phyloP scores from a whole-genome alignment of 2,113 vertebrate species.

The Furnarius figulus region DNA sequence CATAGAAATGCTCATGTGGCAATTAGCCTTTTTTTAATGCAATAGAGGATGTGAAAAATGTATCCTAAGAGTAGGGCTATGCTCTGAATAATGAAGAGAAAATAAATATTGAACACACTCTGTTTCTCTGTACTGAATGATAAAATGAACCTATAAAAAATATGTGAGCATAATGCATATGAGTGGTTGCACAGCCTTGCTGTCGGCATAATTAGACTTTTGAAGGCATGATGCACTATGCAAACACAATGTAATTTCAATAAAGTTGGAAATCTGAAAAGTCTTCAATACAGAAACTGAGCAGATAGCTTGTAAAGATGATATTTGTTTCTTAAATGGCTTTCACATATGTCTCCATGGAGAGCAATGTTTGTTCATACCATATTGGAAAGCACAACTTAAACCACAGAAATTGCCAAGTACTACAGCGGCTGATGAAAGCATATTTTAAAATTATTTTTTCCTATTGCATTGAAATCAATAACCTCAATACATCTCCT shows the following conservation, averaged over 20 bases:
- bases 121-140: neutral
- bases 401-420: neutral
- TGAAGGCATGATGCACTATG: neutral
- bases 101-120: neutral
- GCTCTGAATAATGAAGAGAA: neutral
- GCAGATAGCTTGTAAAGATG: neutral
- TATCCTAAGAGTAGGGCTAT: neutral
- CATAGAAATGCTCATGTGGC: neutral
- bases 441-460: neutral
- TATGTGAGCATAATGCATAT: neutral
- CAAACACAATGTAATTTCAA: neutral
- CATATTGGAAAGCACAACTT: neutral
- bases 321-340: neutral
- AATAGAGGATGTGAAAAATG: neutral
- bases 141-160: neutral
- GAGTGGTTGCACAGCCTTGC: neutral
- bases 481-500: neutral
- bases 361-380: neutral
- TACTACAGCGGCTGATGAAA: neutral
- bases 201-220: neutral
- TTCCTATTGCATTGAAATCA: neutral
- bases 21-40: neutral
- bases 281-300: neutral
- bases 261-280: neutral
- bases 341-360: neutral